Conservation (phyloP, 2,888 invertebrate genomes). For the Dioctria rufipes region DNA sequence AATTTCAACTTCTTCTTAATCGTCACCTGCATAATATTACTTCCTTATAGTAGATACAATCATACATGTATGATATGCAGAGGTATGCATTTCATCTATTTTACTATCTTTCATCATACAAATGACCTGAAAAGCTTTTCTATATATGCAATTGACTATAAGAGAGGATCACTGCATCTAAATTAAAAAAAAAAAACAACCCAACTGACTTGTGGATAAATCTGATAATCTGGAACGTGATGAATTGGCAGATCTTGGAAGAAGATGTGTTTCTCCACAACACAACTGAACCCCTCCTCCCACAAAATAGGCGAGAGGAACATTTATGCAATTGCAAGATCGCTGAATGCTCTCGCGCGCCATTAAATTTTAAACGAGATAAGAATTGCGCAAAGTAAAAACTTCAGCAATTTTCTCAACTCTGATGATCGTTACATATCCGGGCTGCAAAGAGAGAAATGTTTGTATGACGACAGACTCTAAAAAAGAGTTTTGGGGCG, state of each 20-base stretch:
- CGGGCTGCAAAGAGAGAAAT: too few relatives aligned
- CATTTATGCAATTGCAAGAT: constrained; percentile 22
- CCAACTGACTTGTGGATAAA: constrained; percentile 14
- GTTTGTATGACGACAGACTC: too few relatives aligned
- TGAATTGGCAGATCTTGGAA: constrained; percentile 39
- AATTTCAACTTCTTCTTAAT: too few relatives aligned
- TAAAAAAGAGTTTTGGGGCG: too few relatives aligned
- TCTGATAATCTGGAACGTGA: constrained; percentile 44
- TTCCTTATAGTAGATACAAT: too few relatives aligned
- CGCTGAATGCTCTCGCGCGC: constrained; percentile 1
- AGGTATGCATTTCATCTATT: neutral
- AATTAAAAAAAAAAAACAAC: neutral
- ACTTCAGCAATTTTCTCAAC: neutral
- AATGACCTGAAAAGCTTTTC: neutral
- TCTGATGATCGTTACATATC: too few relatives aligned
- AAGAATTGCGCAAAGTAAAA: constrained; percentile 40
- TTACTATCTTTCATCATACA: neutral
- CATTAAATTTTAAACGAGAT: constrained; percentile 29
- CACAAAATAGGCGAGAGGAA: constrained; percentile 18
- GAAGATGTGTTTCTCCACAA: neutral
- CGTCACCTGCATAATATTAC: too few relatives aligned
- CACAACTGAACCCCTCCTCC: constrained; percentile 6
- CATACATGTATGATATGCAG: too few relatives aligned
- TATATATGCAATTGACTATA: neutral
- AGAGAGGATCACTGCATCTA: neutral